Evolutionary conservation across 2,113 vertebrate genomes (phyloP), one percentile per base, ranked within the genome.

Genomic region (Empidonax traillii): DNA sequence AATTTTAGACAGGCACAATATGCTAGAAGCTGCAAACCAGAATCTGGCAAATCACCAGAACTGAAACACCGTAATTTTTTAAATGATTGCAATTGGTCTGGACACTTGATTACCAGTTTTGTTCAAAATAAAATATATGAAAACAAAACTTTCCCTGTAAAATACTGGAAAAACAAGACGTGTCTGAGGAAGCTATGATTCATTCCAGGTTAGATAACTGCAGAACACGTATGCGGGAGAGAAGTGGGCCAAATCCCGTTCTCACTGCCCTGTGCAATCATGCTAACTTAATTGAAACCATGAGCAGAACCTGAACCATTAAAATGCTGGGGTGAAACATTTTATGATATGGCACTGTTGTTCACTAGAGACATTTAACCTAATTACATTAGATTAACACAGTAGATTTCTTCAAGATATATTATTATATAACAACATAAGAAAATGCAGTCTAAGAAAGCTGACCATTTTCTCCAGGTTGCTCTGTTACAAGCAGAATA

Each of bases 321-420:
- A 95, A 97, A 96, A 94, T 91, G 81, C 90, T 93, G 86, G 75
- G 69, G 69, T 93, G 79, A 96, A 96, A 92, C 52, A 77, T 93
- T 58, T 83, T 68, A 88, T 94, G 75, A 59, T 90, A 93, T 35
- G 55, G 87, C 2, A 23, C 85, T 94, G 47, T 90, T 89, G 92
- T 94, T 92, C 96, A 94, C 93, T 51, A 94, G 97, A 96, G 96
- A 97, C 90, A 75, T 75, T 93, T 97, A 97, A 97, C 96, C 97
- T 97, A 97, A 97, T 97, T 97, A 96, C 65, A 94, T 87, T 95
- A 90, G 88, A 97, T 95, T 96, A 96, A 94, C 87, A 93, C 55
- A 87, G 76, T 30, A 95, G 85, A 95, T 95, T 96, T 94, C 79
- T 82, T 91, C 79, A 94, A 96, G 76, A 94, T 69, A 90, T 13